Base-by-base conservation (phyloP, 2,113 vertebrate species). In the Martes martes region DNA sequence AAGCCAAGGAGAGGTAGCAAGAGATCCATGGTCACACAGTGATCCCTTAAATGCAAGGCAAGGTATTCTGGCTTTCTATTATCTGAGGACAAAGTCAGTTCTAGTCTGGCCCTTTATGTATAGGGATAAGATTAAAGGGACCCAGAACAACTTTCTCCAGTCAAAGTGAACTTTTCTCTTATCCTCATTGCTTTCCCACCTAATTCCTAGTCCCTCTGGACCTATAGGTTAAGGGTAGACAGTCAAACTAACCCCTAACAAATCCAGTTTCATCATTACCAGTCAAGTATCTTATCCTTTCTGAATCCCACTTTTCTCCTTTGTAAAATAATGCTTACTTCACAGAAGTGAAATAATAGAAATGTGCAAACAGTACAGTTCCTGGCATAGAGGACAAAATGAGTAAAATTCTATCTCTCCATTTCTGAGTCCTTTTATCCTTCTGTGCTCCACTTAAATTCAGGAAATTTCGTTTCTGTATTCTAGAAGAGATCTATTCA, bases 181-280 rank as follows among this genome's bases (percentile, higher is more conserved):
- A 57, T 73, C 69, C 7, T 81, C 16, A 39, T 4, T 81, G 18
- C 6, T 9, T 71, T 91, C 24, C 3, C 7, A 86, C 11, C 24
- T 3, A 65, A 52, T 24, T 11, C 0, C 1, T 3, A 42, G 1
- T 67, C 7, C 31, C 1, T 82, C 14, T n/a, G 26, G 4, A 9
- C 9, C 8, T 73, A 65, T 65, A 15, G 11, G 6, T 28, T 2
- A 42, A 6, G 2, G 0, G 47, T 86, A 39, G 8, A 39, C 31
- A 78, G 19, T 82, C 28, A 86, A 50, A 65, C 1, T 28, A 13
- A 67, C 10, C 15, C 8, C 1, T 69, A 39, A 74, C 4, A 82
- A 78, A 63, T 90, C 8, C 5, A 83, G 6, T n/a, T 88, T 67
- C 71, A 50, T 63, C 16, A 83, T 33, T 74, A 47, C 28, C 52